Evolutionary conservation across 2,888 invertebrate genomes (phyloP), one percentile per base, ranked within the genome.

Genomic region (Thera britannica): DNA sequence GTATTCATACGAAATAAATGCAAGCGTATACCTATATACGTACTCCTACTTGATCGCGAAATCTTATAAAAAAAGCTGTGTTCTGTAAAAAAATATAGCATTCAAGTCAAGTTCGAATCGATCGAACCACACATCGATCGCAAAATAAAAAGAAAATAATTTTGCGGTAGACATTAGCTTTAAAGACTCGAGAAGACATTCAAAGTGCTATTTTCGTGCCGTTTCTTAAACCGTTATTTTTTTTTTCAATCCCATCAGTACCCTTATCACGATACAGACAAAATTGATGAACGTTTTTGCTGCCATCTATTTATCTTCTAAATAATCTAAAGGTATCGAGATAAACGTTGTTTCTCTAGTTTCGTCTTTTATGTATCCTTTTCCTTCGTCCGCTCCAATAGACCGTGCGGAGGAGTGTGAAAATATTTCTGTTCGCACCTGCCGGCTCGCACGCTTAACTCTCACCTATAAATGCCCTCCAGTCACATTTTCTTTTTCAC

Each of bases 361-460:
- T 72, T 75, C 73, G 77, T 77, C 76, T 83, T 86, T 79, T 78
- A 77, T 79, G 80, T 77, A 79, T 77, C 85, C 82, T 83, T 86
- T 85, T 83, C 63, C 62, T 62, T 62, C 58, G 63, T 68, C 72
- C 70, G 79, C 77, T 74, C 68, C 76, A 67, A 72, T 70, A 74
- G 73, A 72, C 69, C 65, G 60, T 70, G 72, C 58, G 74, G 68
- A 67, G 59, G 54, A 67, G 71, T 72, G 75, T 72, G 71, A 77
- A 85, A 82, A 87, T 84, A 85, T 87, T 84, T 84, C 77, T 72
- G 56, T 62, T 73, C 79, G 75, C 90, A 90, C 88, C 89, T 90
- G 89, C 75, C 80, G 77, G 76, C 83, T 87, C 87, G 68, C 88
- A 86, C 84, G 83, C 77, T 82, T 83, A 82, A 83, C 82, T 80